phyloP scores from a whole-genome alignment of 2,797 vertebrate genomes.

The Hybognathus amarus region DNA sequence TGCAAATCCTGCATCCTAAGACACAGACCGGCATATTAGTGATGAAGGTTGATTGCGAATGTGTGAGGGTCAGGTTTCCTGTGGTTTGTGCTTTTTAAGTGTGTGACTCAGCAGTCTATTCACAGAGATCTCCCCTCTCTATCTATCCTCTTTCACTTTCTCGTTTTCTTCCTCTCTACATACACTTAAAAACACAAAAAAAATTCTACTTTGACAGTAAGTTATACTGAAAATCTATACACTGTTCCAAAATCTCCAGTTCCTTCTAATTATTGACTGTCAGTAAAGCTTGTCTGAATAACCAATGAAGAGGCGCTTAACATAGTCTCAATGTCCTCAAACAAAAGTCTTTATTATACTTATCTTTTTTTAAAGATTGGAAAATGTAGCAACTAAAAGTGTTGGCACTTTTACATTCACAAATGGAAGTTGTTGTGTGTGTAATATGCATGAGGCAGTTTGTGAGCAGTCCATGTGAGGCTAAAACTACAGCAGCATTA shows the following conservation, averaged over 20 bases:
- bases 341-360: not conserved
- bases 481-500: not conserved
- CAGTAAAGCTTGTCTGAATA: not conserved
- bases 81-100: conserved; percentile 58
- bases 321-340: not conserved
- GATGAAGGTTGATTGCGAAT: conserved; percentile 57
- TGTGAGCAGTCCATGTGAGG: not conserved
- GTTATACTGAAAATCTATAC: not conserved
- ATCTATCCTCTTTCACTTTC: conserved; percentile 25
- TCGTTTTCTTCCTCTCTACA: conserved; percentile 18
- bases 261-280: not conserved
- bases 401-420: too few species aligned
- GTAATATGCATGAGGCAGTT: not conserved
- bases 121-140: conserved; percentile 40
- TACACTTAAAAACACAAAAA: not conserved
- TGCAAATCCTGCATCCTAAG: conserved; percentile 12
- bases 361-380: conserved; percentile 1
- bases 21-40: conserved; percentile 39
- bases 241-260: not conserved
- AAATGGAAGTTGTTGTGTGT: too few species aligned
- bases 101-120: conserved; percentile 62
- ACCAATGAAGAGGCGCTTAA: not conserved
- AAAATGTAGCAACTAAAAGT: not conserved
- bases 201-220: not conserved
- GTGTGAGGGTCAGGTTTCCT: conserved; percentile 56